Evolutionary conservation across 64 coral and sea anemone species (phyloP), one percentile per base, ranked within the genome.

Genomic region (Platygyra sinensis): DNA sequence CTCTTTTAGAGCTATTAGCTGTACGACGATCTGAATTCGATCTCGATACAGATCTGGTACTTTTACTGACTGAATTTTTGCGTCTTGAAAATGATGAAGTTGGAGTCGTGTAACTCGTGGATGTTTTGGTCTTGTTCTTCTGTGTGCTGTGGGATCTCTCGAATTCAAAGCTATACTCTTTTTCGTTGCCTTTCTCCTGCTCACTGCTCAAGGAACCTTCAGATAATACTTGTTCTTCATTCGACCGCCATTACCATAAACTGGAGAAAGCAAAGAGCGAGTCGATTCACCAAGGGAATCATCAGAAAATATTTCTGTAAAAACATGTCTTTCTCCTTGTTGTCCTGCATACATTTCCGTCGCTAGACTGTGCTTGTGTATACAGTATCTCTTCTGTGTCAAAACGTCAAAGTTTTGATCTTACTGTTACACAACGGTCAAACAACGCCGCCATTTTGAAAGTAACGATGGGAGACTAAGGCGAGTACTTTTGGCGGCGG

Each of bases 281-380:
- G 95, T 96, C 31, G 95, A 96, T 72, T 96, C 90, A 51, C 95
- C 95, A 79, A 92, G 67, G 18, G 91, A 96, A 88, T 96, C 81
- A 29, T 96, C 91, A 9, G 89, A 96, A 91, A 96, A 94, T 25
- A 72, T 36, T 0, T 32, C 50, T 39, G 59, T 24, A 62, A 38
- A 63, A 62, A 33, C 29, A 31, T 59, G 3, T 36, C 62, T 62
- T 36, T 81, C 81, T 51, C 63, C 63, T 28, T 85, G 60, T 24
- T 24, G 61, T n/a, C 60, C 33, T 42, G 42, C 62, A 85, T 50
- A 42, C 81, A 85, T 85, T 64, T 9, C 22, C 65, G n/a, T 5
- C 64, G 10, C 8, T 32, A 8, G 62, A 22, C 15, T 71, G 2
- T 8, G 22, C 4, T 46, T 51, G 50, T 39, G 4, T 46, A 46